Percentiles rank a stretch among this genome's conserved stretches.
These are phyloP conservation scores for Porites cylindrica DNA, from an alignment of 92 coral and sea anemone genomes.

Conservation along the genomic window DNA sequence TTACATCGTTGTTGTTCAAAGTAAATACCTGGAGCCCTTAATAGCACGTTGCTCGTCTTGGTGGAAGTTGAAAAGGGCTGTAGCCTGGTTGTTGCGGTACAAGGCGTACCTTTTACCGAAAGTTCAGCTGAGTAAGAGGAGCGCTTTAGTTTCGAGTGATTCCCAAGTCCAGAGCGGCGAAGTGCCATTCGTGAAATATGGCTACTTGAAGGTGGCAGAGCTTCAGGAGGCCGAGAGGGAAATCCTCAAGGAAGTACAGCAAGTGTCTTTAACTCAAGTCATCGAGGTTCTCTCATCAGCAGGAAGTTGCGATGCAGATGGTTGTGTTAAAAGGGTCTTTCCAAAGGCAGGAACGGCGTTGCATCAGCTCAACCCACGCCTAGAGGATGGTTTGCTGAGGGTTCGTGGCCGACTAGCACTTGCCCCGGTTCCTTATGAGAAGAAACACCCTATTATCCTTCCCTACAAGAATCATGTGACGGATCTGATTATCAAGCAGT, in stretches of 20 bases:
- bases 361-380: not conserved
- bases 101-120: no score
- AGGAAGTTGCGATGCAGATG: not conserved
- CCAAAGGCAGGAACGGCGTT: not conserved
- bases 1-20: no score
- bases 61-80: no score
- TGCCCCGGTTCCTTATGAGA: no score
- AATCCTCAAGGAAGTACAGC: slow-evolving; percentile 47
- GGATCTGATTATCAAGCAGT: no score
- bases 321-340: not conserved
- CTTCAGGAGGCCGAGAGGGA: slow-evolving; percentile 44
- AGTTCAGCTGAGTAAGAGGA: not conserved
- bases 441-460: no score
- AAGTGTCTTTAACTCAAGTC: slow-evolving; percentile 31
- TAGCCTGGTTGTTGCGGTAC: no score
- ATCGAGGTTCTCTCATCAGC: not conserved
- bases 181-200: not conserved
- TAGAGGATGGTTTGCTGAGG: no score
- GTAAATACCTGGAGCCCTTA: no score
- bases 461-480: no score
- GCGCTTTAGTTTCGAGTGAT: not conserved
- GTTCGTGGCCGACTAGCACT: no score
- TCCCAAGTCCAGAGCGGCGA: not conserved
- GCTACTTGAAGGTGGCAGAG: slow-evolving; percentile 37
- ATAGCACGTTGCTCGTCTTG: no score